phyloP scores from a whole-genome alignment of 2,888 invertebrate species.

The Gari tellinella region DNA sequence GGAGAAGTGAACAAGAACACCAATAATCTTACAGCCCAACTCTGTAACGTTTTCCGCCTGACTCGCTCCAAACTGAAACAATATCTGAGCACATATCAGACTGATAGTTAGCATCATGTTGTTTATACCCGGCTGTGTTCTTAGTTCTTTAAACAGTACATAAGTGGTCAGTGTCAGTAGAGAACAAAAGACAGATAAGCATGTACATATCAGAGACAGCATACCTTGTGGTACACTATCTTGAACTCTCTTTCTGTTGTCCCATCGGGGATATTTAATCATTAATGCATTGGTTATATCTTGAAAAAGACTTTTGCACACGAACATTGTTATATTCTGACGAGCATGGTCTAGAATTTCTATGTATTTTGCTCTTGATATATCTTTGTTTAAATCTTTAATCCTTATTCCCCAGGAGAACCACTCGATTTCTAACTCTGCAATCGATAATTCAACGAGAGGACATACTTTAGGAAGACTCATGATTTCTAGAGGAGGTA shows the following conservation, averaged over 20 bases:
- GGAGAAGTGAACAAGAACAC: conserved; percentile 37
- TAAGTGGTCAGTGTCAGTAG: conserved; percentile 35
- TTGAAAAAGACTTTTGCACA: not conserved
- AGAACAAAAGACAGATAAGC: conserved; percentile 29
- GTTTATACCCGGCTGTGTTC: conserved; percentile 53
- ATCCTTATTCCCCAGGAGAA: too few relatives aligned
- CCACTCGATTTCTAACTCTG: too few relatives aligned
- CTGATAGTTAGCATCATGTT: conserved; percentile 30
- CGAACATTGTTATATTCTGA: conserved; percentile 6
- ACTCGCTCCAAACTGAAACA: conserved; percentile 36
- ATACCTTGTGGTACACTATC: conserved; percentile 13
- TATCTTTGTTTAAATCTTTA: not conserved
- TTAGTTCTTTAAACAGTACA: conserved; percentile 25
- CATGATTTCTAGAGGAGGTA: too few relatives aligned
- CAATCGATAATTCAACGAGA: too few relatives aligned
- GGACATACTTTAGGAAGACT: too few relatives aligned
- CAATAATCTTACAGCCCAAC: conserved; percentile 24
- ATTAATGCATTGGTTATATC: not conserved
- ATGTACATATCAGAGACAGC: conserved; percentile 19
- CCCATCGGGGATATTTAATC: not conserved
- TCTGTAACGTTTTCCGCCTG: not conserved
- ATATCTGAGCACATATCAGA: conserved; percentile 36
- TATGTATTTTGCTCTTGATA: not conserved
- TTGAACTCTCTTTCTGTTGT: not conserved
- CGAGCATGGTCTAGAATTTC: not conserved